These are phyloP conservation scores for Baryphthengus martii DNA, from an alignment of 2,113 vertebrate genomes.

Conservation along the genomic window DNA sequence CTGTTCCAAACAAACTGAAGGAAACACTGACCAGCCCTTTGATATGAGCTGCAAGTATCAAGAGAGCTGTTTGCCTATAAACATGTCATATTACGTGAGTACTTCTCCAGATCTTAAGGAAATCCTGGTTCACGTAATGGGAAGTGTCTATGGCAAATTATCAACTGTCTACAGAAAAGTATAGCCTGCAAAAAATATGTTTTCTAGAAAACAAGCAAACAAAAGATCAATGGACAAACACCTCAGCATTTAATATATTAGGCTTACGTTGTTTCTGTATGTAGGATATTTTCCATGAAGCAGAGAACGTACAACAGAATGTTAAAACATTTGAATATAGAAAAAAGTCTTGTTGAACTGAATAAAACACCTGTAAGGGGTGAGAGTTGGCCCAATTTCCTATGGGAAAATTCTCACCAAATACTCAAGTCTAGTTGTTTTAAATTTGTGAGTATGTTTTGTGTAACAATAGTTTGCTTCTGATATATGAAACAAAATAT, in stretches of 20 bases:
- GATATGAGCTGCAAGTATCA: background rate
- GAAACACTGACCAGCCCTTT: background rate
- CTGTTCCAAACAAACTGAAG: background rate
- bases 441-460: background rate
- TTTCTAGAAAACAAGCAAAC: background rate
- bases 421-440: background rate
- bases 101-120: background rate
- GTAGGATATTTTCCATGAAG: background rate
- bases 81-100: background rate
- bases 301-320: background rate
- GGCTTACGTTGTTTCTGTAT: background rate
- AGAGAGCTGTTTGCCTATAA: background rate
- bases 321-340: background rate
- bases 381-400: background rate
- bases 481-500: background rate
- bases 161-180: background rate
- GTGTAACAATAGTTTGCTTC: background rate
- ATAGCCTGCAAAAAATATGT: background rate
- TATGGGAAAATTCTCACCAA: background rate
- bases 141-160: background rate
- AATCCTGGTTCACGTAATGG: background rate
- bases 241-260: background rate
- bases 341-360: background rate
- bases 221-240: background rate
- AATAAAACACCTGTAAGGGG: background rate